Evolutionary conservation across 2,888 invertebrate species (phyloP), one percentile per base, ranked within the genome.

Genomic region (Apodemia hepburni): DNA sequence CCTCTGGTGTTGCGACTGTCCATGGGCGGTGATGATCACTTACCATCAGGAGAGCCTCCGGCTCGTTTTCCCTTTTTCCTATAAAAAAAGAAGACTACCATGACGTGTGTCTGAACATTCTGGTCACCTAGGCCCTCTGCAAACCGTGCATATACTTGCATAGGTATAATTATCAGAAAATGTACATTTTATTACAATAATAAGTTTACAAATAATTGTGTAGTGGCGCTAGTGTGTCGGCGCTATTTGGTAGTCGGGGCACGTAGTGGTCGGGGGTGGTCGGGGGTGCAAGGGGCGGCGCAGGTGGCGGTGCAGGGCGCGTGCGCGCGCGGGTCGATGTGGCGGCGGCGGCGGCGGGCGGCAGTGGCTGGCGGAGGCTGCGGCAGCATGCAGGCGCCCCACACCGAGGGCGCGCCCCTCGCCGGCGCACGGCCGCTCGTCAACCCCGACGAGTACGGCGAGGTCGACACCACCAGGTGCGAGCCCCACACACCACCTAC

Each of bases 401-500:
- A 69, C 51, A 4, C 51, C 22, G 72, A 65, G 73, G 72, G 71
- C 73, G 75, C 71, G 71, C 72, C 70, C 67, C 6, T 33, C 33
- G 6, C 71, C 73, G 75, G 81, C 72, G 78, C 85, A 4, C 6
- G 97, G 69, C 97, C 97, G 61, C 92, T 95, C 84, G 97, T 97
- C 65, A 94, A 96, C 87, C 96, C 97, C 12, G 95, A 96, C 71
- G 97, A 96, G 71, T 91, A 93, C 73, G 97, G 97, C 68, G 97
- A 97, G 85, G 97, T 97, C 69, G 97, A 97, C 89, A 96, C 97
- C 63, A 92, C 91, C 78, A 89, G 95, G 95, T 95, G 92, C 91
- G 92, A 51, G 59, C 45, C 15, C 15, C 12, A 11, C 29, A 22
- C 57, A 42, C 42, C 35, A 57, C 17, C 54, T 15, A 8, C 59